Percentiles rank a stretch among this genome's conserved stretches.
These are phyloP conservation scores for Antigone vipio DNA, from an alignment of 2,113 vertebrate species.

Conservation along the genomic window DNA sequence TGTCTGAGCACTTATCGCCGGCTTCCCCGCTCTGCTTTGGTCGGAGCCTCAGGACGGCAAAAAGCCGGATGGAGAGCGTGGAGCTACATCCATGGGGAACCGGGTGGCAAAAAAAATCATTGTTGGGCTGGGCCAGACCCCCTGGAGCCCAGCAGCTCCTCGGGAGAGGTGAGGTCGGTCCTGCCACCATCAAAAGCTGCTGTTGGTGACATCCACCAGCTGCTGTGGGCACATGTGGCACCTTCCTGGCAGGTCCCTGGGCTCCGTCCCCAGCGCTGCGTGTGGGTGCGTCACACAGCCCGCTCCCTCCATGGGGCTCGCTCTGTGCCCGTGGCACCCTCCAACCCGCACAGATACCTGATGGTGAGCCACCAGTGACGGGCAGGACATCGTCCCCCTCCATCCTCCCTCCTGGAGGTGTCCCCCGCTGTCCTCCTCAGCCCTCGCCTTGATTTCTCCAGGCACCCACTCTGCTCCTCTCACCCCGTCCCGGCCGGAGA, in stretches of 20 bases:
- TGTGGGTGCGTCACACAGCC: not conserved
- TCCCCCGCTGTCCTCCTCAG: not conserved
- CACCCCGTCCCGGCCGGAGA: not conserved
- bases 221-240: not conserved
- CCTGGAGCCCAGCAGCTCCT: not conserved
- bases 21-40: not conserved
- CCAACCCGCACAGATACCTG: not conserved
- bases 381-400: not conserved
- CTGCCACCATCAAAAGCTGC: not conserved
- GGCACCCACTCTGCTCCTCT: accelerated
- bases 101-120: not conserved
- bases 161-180: not conserved
- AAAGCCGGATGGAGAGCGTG: not conserved
- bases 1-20: accelerated
- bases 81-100: not conserved
- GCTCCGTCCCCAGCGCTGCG: not conserved
- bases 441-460: not conserved
- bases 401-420: not conserved
- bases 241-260: not conserved
- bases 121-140: not conserved
- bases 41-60: not conserved
- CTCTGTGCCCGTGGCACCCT: not conserved
- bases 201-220: not conserved
- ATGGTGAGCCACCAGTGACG: not conserved
- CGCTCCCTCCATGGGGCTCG: not conserved